Evolutionary conservation across 2,888 invertebrate genomes (phyloP).

Genomic region (Luffia ferchaultella): DNA sequence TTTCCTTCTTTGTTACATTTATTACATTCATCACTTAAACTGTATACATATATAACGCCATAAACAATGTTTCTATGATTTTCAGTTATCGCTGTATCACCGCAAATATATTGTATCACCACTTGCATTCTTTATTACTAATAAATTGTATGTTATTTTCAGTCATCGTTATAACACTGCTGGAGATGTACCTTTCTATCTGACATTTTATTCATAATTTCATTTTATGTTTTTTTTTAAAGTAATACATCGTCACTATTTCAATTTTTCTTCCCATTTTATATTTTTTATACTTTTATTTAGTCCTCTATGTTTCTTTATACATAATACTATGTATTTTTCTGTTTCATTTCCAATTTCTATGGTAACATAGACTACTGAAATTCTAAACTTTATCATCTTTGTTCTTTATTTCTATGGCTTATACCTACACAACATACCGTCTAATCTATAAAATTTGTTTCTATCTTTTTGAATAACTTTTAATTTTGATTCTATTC

Average conservation of each 20-base stretch:
- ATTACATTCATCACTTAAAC: background rate
- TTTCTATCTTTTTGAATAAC: background rate
- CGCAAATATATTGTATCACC: too few relatives aligned
- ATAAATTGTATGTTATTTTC: too few relatives aligned
- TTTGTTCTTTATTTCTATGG: background rate
- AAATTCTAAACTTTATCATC: background rate
- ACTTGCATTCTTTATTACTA: too few relatives aligned
- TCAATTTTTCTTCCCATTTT: conserved; percentile 9
- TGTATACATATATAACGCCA: background rate
- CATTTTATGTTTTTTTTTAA: too few relatives aligned
- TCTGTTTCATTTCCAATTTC: background rate
- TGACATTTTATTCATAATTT: too few relatives aligned
- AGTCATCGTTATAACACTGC: too few relatives aligned
- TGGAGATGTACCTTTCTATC: too few relatives aligned
- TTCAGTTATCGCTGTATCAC: background rate
- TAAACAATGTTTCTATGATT: background rate
- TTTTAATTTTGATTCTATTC: background rate
- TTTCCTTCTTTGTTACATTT: background rate
- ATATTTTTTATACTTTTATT: conserved; percentile 1
- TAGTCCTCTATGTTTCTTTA: background rate
- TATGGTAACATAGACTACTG: background rate
- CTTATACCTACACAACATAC: too few relatives aligned
- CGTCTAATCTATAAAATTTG: background rate
- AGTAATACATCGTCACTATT: too few relatives aligned
- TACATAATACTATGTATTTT: background rate